Evolutionary conservation across 1,140 invertebrate genomes (phyloP).

Genomic region (Dreissena rostriformis): DNA sequence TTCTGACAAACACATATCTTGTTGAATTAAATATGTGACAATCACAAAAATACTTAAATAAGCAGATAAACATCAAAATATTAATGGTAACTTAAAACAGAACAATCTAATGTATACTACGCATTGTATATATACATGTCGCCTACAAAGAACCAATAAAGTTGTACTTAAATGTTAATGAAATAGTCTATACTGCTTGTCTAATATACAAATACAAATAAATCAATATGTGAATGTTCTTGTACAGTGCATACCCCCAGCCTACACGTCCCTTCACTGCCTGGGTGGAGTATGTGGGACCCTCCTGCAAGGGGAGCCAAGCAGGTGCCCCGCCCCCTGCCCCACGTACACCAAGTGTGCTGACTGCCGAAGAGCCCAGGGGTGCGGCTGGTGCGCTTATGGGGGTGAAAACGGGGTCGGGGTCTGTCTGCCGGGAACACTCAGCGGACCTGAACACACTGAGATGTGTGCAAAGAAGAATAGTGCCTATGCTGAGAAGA

Average conservation of each 20-base stretch:
- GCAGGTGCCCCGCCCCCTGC: constrained; percentile 90
- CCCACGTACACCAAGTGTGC: constrained; percentile 91
- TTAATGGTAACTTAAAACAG: too few species aligned
- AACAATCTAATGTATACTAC: too few species aligned
- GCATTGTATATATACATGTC: too few species aligned
- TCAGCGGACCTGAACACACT: constrained; percentile 77
- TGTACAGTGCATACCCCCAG: constrained; percentile 90
- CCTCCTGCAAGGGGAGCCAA: constrained; percentile 85
- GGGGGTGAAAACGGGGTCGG: constrained; percentile 81
- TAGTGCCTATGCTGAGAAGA: constrained; percentile 57
- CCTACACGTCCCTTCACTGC: constrained; percentile 92
- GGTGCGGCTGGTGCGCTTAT: constrained; percentile 87
- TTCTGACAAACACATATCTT: too few species aligned
- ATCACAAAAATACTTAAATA: too few species aligned
- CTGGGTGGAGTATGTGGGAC: constrained; percentile 93
- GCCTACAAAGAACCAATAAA: too few species aligned
- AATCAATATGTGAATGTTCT: background rate
- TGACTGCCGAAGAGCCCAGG: constrained; percentile 91
- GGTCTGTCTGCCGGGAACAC: constrained; percentile 81
- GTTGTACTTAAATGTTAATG: too few species aligned
- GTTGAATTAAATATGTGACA: too few species aligned
- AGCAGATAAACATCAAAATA: too few species aligned
- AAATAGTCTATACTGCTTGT: background rate
- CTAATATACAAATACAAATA: background rate
- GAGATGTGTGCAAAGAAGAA: constrained; percentile 72